Conservation (phyloP, 2,113 vertebrate genomes). For the Ranitomeya imitator region DNA sequence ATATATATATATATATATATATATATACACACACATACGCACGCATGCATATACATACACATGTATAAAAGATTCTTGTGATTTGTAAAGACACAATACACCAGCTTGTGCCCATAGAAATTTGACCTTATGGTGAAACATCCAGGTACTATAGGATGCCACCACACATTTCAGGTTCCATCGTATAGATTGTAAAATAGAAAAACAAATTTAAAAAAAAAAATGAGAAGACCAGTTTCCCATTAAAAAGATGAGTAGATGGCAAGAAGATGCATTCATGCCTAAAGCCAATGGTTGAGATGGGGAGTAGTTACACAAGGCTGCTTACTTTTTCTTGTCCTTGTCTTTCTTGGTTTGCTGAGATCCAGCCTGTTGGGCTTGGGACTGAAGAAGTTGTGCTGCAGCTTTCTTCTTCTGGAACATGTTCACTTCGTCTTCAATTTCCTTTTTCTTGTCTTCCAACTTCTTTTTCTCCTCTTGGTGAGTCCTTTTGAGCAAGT, state of each 20-base stretch:
- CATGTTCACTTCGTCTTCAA: conserved; percentile 79
- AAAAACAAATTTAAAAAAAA: neutral
- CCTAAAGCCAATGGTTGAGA: conserved; percentile 1
- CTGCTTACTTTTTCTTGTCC: conserved; percentile 87
- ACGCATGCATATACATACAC: too few species aligned
- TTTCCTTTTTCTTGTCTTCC: conserved; percentile 83
- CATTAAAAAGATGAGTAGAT: conserved; percentile 61
- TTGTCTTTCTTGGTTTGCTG: conserved; percentile 87
- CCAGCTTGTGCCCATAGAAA: neutral
- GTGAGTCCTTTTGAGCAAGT: conserved; percentile 81
- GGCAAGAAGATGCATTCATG: conserved; percentile 66
- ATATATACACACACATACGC: neutral
- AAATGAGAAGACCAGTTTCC: conserved; percentile 55
- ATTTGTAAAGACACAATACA: neutral
- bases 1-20: too few species aligned
- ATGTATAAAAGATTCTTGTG: neutral
- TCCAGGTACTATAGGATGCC: neutral
- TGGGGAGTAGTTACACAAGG: conserved; percentile 24
- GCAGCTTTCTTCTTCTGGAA: conserved; percentile 83
- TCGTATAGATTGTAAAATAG: neutral
- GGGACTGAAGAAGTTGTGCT: conserved; percentile 78
- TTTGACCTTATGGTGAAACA: neutral
- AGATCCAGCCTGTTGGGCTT: conserved; percentile 80
- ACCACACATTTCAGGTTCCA: neutral
- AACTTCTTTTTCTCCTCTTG: conserved; percentile 84